phyloP scores from a whole-genome alignment of 2,113 vertebrate species.

The Chrysochloris asiatica region DNA sequence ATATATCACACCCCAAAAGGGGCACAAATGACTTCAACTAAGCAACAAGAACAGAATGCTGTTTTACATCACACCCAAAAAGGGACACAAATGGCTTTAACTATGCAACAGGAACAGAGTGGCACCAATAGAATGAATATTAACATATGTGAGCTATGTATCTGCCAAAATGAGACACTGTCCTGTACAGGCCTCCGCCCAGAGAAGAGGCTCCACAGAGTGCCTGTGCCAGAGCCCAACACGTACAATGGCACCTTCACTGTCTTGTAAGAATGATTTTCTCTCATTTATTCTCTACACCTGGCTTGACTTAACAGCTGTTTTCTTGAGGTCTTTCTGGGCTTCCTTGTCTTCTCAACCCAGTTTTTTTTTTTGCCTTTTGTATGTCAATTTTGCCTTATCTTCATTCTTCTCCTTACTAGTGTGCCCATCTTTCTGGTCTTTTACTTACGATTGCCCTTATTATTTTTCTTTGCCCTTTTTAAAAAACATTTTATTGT shows the following conservation, averaged over 20 bases:
- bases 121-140: rapidly evolving
- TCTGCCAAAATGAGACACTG: slow-evolving; percentile 45
- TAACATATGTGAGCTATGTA: slow-evolving; percentile 27
- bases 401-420: not conserved
- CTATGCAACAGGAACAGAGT: not conserved
- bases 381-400: not conserved
- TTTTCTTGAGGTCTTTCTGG: not conserved
- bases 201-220: not conserved
- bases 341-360: not conserved
- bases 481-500: not conserved
- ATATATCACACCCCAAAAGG: not conserved
- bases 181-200: slow-evolving; percentile 45
- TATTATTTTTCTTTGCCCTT: not conserved
- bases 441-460: not conserved
- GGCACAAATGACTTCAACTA: not conserved
- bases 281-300: not conserved
- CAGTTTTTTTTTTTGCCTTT: not conserved
- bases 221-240: not conserved
- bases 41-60: not conserved
- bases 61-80: not conserved
- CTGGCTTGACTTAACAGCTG: not conserved
- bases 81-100: not conserved
- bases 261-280: slow-evolving; percentile 60
- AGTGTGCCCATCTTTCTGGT: not conserved
- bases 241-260: too few relatives aligned